Evolutionary conservation across 37 sponge, comb jelly and placozoan genomes (phyloP), one percentile per base, ranked within the genome.

Genomic region (Petrosia ficiformis): DNA sequence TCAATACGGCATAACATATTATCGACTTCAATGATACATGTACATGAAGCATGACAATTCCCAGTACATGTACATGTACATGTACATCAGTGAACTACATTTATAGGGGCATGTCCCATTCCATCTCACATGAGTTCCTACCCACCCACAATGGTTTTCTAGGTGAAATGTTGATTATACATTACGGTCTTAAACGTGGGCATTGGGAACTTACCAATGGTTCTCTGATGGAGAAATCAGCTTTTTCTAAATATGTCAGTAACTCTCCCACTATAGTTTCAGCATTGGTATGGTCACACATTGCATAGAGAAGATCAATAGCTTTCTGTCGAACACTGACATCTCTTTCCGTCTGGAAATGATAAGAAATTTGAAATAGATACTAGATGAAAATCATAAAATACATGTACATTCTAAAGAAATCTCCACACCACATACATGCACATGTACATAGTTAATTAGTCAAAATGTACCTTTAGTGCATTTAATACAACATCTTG

Each of bases 261-360:
- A 97, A 67, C 58, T 97, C 94, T 22, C 44, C 77, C 0, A 97
- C 94, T 30, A 97, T 93, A 25, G 80, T 80, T 78, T 83, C 69
- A 34, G 97, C 88, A 64, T 97, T 93, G 40, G 80, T 61, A 22
- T 81, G 83, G 74, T 97, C 97, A 72, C 97, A 97, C 94, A 97
- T 93, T 61, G 97, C 91, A 59, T 93, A 97, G 52, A 97, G 87
- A 38, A 97, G 84, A 73, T 97, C 97, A 52, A 93, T 91, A 26
- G 94, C 94, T 26, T 94, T 65, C 87, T 90, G 88, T 31, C 97
- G 75, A n/a, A 97, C 94, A 65, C 92, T 90, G 26, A 90, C 73
- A 71, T 97, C 97, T 2, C 92, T 57, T 67, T 97, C 97, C 34
- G 80, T 94, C 94, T 95, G 67, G 6, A 44, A 43, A 57, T 3